Evolutionary conservation across 1,140 invertebrate species (phyloP).

Genomic region (Drosophila sproati): DNA sequence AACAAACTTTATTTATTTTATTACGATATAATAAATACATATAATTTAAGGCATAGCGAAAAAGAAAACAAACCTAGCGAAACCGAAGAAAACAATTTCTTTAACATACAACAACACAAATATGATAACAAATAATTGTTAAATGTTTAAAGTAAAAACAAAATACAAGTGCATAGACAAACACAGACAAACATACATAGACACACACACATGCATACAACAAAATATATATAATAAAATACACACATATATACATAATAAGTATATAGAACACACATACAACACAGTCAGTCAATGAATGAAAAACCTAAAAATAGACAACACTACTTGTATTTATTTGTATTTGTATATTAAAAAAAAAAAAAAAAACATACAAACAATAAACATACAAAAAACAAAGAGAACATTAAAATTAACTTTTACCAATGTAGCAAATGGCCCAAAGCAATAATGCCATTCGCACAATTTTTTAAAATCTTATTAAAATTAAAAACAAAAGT

Average conservation of each 20-base stretch:
- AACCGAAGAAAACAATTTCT: constrained; percentile 17
- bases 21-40: constrained; percentile 22
- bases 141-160: constrained; percentile 66
- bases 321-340: constrained; percentile 78
- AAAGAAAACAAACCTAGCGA: constrained; percentile 20
- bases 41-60: constrained; percentile 26
- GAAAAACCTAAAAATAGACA: constrained; percentile 29
- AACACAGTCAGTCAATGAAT: constrained; percentile 46
- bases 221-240: constrained; percentile 45
- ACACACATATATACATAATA: constrained; percentile 55
- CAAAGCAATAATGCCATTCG: constrained; percentile 53
- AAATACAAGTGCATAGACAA: constrained; percentile 52
- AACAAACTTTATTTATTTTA: constrained; percentile 34
- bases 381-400: constrained; percentile 1
- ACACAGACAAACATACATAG: constrained; percentile 48
- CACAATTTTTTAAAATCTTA: constrained; percentile 53
- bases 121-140: constrained; percentile 66
- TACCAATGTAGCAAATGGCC: constrained; percentile 41
- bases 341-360: constrained; percentile 76
- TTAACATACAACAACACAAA: constrained; percentile 29
- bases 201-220: constrained; percentile 58
- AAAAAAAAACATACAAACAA: constrained; percentile 9
- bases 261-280: constrained; percentile 56
- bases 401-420: constrained; percentile 23
- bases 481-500: constrained; percentile 9